Conservation (phyloP, 1,140 invertebrate genomes). For the Zaprionus gabonicus region DNA sequence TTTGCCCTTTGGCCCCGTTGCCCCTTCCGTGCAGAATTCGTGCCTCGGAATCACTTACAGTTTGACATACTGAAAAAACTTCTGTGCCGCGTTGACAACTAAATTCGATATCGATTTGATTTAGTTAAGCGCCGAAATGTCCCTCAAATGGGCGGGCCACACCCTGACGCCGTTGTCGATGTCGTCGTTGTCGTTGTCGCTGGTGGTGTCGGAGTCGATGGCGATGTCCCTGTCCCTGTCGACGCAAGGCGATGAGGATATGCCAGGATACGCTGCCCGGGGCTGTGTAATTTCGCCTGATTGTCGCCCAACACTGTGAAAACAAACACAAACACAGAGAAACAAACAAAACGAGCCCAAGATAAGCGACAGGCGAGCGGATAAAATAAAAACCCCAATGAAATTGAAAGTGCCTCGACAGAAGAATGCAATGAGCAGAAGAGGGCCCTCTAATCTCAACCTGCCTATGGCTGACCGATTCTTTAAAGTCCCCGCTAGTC, state of each 20-base stretch:
- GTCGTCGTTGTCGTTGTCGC: constrained; percentile 3
- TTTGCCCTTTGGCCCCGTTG: background rate
- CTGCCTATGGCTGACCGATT: background rate
- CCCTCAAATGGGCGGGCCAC: constrained; percentile 14
- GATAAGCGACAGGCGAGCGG: constrained; percentile 47
- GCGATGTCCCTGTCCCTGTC: constrained; percentile 9
- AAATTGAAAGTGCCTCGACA: constrained; percentile 22
- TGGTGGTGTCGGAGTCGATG: background rate
- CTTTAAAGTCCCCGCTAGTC: background rate
- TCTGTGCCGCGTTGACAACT: constrained; percentile 70
- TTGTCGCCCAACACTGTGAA: constrained; percentile 77
- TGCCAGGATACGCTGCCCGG: constrained; percentile 14
- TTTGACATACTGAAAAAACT: constrained; percentile 68
- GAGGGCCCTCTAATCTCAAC: constrained; percentile 2
- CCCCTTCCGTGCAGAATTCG: constrained; percentile 9
- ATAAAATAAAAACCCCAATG: constrained; percentile 12
- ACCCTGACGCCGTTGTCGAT: background rate
- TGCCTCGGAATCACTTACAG: constrained; percentile 34
- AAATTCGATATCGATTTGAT: constrained; percentile 81
- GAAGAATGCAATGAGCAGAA: background rate
- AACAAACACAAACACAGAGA: constrained; percentile 69
- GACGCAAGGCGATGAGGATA: constrained; percentile 1
- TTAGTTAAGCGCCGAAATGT: constrained; percentile 73
- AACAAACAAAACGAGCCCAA: constrained; percentile 54
- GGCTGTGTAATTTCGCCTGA: constrained; percentile 69